A percentile compares a stretch with the other conserved stretches of the same genome.
These are phyloP conservation scores for Synanthedon tipuliformis DNA, from an alignment of 2,888 invertebrate genomes.

Conservation along the genomic window DNA sequence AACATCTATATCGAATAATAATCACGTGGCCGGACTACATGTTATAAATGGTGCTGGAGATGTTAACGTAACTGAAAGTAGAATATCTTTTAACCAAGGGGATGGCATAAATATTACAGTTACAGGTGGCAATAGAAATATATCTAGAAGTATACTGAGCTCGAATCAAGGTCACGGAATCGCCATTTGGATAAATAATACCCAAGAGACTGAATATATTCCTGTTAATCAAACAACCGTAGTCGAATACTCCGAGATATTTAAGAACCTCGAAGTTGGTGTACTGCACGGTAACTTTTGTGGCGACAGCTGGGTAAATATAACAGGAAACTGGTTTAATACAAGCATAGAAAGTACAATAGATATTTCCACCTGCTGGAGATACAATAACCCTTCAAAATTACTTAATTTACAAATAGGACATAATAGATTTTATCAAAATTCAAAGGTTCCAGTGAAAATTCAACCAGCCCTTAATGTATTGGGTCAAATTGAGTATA, in stretches of 20 bases:
- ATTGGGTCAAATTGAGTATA: constrained; percentile 83
- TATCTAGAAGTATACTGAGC: constrained; percentile 86
- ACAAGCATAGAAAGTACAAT: constrained; percentile 83
- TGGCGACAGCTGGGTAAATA: constrained; percentile 84
- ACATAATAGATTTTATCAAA: constrained; percentile 85
- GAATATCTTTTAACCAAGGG: constrained; percentile 90
- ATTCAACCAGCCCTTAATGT: constrained; percentile 87
- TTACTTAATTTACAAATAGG: constrained; percentile 80
- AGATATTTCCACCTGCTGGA: constrained; percentile 88
- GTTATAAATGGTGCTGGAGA: constrained; percentile 93
- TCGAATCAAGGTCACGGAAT: constrained; percentile 91
- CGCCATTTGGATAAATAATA: constrained; percentile 91
- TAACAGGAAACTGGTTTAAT: constrained; percentile 92
- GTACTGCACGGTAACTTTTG: constrained; percentile 95
- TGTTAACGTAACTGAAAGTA: constrained; percentile 91
- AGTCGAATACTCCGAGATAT: constrained; percentile 87
- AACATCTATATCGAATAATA: constrained; percentile 86
- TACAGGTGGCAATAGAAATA: constrained; percentile 92
- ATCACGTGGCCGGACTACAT: constrained; percentile 91
- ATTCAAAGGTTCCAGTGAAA: constrained; percentile 79
- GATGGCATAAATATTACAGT: constrained; percentile 97
- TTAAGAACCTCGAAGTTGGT: constrained; percentile 88
- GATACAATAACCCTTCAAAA: constrained; percentile 56
- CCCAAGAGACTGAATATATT: constrained; percentile 80
- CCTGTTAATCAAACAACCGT: constrained; percentile 87